Base-by-base conservation (phyloP, 2,888 invertebrate genomes). In the Rotaria magnacalcarata region DNA sequence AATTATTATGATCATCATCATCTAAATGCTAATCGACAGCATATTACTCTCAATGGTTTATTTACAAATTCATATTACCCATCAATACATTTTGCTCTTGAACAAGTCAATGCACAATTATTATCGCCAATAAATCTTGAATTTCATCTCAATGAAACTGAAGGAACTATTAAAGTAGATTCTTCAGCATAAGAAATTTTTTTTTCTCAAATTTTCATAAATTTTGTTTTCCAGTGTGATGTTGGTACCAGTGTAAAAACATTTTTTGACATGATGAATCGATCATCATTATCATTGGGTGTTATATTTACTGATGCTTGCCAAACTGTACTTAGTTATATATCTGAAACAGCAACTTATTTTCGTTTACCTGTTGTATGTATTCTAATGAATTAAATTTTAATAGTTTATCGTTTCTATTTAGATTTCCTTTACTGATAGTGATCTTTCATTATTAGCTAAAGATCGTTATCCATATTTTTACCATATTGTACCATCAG, bases 401-500 rank as follows among this genome's bases (percentile, higher is more conserved):
- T 43, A 21, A 19, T 54, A 4, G 10, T 2, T 27, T 19, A 19
- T 19, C 34, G 0, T 16, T 67, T 60, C 27, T 10, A 27, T 60
- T 67, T 93, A 96, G 94, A 92, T 97, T 16, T 96, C 97, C 21
- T 97, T 97, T 91, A 97, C 96, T 10, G 97, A 97, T 91, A 97
- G 96, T 10, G 96, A 97, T 92, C 97, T 97, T 0, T 96, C 96
- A 95, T 96, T 97, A 92, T 90, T 90, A 0, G 90, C 95, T 88
- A 86, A 90, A 54, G 88, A 88, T 84, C 89, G 89, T 75, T 97
- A 96, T 91, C 96, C 96, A 14, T 96, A 97, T 91, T 96, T 97
- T 93, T 97, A 96, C 92, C 94, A 97, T 85, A 95, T 97, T 88
- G 97, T 97, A 41, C 97, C 97, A 0, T 96, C 96, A 86, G 97